Evolutionary conservation across 2,888 invertebrate species (phyloP).

Genomic region (Ariolimax columbianus): DNA sequence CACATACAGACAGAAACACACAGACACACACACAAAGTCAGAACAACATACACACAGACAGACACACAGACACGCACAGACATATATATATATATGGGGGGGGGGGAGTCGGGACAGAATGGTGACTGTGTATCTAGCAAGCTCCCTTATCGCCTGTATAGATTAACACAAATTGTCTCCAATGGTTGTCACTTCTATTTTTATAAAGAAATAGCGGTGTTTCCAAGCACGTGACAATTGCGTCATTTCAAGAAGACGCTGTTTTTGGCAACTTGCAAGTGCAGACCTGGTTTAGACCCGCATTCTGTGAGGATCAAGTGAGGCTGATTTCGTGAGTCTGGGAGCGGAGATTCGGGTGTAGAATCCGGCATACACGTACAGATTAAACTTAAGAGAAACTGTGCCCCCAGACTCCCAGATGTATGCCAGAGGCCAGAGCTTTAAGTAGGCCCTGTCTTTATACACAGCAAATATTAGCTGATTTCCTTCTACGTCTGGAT

Average conservation of each 20-base stretch:
- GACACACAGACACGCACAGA: no score
- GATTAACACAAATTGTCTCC: no score
- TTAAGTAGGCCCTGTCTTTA: not conserved
- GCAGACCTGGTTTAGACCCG: not conserved
- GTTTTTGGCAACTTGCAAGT: not conserved
- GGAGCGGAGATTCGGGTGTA: not conserved
- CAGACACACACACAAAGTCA: not conserved
- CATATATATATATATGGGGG: no score
- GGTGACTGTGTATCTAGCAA: no score
- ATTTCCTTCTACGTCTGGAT: not conserved
- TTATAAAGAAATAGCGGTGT: no score
- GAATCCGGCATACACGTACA: not conserved
- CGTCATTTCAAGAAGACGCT: not conserved
- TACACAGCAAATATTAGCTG: not conserved
- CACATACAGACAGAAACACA: not conserved
- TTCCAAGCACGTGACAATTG: not conserved
- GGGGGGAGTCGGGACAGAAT: no score
- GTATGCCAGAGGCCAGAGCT: not conserved
- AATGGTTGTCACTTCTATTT: no score
- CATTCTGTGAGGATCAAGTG: not conserved
- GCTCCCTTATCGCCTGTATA: no score
- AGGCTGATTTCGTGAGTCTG: not conserved
- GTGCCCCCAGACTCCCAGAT: not conserved
- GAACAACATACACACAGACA: conserved; percentile 18
- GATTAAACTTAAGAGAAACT: conserved; percentile 10